A percentile compares a stretch with the other conserved stretches of the same genome.
These are phyloP conservation scores for Tetropium fuscum DNA, from an alignment of 2,888 invertebrate genomes.

Conservation along the genomic window DNA sequence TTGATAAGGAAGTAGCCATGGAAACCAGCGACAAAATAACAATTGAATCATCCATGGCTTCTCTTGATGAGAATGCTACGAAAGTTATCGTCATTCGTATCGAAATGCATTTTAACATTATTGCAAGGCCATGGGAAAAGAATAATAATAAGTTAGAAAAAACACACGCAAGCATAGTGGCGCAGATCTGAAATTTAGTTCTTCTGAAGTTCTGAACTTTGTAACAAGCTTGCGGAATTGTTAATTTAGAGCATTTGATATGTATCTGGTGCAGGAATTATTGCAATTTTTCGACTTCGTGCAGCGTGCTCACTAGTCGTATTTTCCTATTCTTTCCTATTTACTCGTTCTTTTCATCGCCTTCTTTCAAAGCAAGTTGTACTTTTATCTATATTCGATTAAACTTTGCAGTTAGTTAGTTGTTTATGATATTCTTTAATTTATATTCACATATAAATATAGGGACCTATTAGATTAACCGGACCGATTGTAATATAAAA, in stretches of 20 bases:
- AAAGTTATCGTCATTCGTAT: conserved; percentile 45
- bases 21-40: conserved; percentile 46
- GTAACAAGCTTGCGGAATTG: conserved; percentile 56
- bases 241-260: conserved; percentile 62
- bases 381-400: conserved; percentile 2
- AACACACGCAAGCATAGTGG: conserved; percentile 50
- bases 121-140: conserved; percentile 55
- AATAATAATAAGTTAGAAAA: conserved; percentile 53
- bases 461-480: too few species aligned
- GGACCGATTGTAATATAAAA: too few species aligned
- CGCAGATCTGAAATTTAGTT: conserved; percentile 55
- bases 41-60: conserved; percentile 46
- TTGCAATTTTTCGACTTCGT: conserved; percentile 61
- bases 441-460: too few species aligned
- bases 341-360: conserved; percentile 36
- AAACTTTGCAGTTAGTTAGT: conserved; percentile 15
- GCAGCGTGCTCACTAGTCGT: conserved; percentile 54
- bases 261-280: conserved; percentile 61
- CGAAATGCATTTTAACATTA: conserved; percentile 52
- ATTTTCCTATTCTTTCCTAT: conserved; percentile 49
- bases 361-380: conserved; percentile 8
- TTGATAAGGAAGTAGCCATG: conserved; percentile 39
- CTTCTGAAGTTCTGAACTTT: conserved; percentile 54
- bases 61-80: conserved; percentile 45
- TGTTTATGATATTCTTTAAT: conserved; percentile 18